phyloP scores from a whole-genome alignment of 2,113 vertebrate species.

The western clawed frog (Xenopus tropicalis) region UCB_Xtro_10.0 CM004444.2:46934501-46935000 shows the following conservation, averaged over 20 bases:
- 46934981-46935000: slow-evolving; percentile 51
- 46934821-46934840: no score
- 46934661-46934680: slow-evolving; percentile 16
- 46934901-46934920: slow-evolving; percentile 75
- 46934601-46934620: background rate
- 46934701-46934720: no score
- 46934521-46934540: no score
- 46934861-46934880: slow-evolving; percentile 67
- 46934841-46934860: slow-evolving; percentile 5
- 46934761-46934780: no score
- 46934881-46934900: slow-evolving; percentile 69
- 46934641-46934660: background rate
- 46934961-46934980: slow-evolving; percentile 62
- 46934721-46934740: no score
- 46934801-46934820: no score
- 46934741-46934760: no score
- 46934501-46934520: no score
- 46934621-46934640: slow-evolving; percentile 7
- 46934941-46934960: slow-evolving; percentile 61
- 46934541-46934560: no score
- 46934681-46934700: no score
- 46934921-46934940: slow-evolving; percentile 62
- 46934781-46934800: no score
- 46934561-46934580: no score
- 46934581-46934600: background rate